A percentile compares a stretch with the other conserved stretches of the same genome.
These are phyloP conservation scores for Cepphus grylle DNA, from an alignment of 2,113 vertebrate genomes.

Conservation along the genomic window DNA sequence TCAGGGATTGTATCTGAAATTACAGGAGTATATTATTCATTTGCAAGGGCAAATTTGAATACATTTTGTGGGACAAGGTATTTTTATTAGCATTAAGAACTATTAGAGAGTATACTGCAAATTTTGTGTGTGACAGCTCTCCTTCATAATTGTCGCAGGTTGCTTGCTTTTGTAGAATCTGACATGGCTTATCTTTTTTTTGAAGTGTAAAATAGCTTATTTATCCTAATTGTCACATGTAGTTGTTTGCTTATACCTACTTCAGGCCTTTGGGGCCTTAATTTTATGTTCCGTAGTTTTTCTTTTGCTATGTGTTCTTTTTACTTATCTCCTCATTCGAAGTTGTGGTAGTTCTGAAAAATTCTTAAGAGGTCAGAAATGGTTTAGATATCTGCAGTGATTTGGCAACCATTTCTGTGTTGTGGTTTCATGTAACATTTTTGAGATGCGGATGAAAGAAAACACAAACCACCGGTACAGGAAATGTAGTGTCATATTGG, in stretches of 20 bases:
- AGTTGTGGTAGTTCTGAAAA: neutral
- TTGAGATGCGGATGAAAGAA: neutral
- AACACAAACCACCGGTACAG: neutral
- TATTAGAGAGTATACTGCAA: neutral
- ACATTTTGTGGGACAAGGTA: neutral
- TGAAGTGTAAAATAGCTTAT: constrained; percentile 40
- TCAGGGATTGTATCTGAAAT: neutral
- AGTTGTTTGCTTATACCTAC: neutral
- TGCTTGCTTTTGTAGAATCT: neutral
- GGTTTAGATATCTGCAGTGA: neutral
- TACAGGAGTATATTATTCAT: neutral
- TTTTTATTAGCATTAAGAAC: neutral
- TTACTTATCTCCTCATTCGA: neutral
- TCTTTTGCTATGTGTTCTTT: neutral
- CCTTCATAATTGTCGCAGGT: neutral
- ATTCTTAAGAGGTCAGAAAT: neutral
- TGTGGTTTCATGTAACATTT: neutral
- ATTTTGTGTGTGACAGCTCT: neutral
- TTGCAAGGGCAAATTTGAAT: neutral
- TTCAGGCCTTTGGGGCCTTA: neutral
- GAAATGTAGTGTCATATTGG: neutral
- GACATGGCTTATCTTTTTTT: constrained; percentile 1
- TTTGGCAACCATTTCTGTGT: neutral
- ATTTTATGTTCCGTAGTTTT: neutral
- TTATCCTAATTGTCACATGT: neutral